phyloP scores from a whole-genome alignment of 2,113 vertebrate species.

The Mungos mungo region DNA sequence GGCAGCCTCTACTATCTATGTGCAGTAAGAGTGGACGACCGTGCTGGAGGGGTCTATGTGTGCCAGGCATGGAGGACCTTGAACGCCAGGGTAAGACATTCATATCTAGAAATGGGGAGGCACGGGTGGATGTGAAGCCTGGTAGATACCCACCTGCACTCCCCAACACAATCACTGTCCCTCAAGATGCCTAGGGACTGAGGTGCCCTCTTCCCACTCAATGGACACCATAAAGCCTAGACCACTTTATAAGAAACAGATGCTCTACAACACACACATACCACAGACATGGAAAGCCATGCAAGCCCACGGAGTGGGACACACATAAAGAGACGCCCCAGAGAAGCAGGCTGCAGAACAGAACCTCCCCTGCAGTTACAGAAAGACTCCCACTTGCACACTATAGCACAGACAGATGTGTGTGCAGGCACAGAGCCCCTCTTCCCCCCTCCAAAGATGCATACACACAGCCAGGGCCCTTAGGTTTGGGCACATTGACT shows the following conservation, averaged over 20 bases:
- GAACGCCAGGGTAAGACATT: background rate
- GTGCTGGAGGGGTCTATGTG: background rate
- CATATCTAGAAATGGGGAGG: background rate
- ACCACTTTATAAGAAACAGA: background rate
- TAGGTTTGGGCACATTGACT: background rate
- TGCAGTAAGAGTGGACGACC: background rate
- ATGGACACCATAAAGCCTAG: background rate
- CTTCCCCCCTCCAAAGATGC: background rate
- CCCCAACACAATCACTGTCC: background rate
- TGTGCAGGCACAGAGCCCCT: background rate
- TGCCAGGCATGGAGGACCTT: background rate
- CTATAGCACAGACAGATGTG: background rate
- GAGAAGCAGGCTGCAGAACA: background rate
- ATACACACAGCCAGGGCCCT: background rate
- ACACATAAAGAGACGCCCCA: accelerated
- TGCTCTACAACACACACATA: no score
- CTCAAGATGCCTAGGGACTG: background rate
- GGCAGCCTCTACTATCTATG: background rate
- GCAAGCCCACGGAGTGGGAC: accelerated
- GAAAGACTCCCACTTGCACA: no score
- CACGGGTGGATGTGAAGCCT: background rate
- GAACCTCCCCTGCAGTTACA: background rate
- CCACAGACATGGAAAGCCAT: background rate
- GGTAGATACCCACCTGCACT: accelerated
- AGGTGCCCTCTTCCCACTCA: background rate